Conservation (phyloP, 2,113 vertebrate species). For the Bothrops jararaca region DNA sequence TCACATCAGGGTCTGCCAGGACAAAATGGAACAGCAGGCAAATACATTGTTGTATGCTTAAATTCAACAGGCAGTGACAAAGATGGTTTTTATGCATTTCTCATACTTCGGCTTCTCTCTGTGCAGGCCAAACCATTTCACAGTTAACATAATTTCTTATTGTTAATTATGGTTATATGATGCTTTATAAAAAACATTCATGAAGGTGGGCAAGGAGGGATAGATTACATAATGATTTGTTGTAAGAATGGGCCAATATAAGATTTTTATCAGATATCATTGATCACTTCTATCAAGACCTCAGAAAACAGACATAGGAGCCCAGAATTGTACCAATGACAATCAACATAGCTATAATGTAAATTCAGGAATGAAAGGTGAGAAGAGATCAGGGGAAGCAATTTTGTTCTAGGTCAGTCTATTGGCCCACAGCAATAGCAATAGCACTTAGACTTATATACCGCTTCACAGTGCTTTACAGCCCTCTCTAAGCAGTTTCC, state of each 20-base stretch:
- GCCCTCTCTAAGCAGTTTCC: background rate
- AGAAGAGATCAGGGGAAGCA: background rate
- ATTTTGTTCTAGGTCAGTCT: background rate
- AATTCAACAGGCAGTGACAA: background rate
- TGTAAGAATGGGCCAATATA: background rate
- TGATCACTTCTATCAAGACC: background rate
- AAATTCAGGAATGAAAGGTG: background rate
- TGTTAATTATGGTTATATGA: background rate
- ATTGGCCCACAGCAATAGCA: background rate
- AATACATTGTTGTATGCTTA: background rate
- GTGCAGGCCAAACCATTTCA: background rate
- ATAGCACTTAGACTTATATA: background rate
- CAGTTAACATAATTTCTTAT: background rate
- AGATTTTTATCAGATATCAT: background rate
- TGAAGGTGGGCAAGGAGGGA: background rate
- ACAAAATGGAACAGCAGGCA: slow-evolving; percentile 11
- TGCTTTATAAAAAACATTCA: background rate
- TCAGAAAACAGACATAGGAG: background rate
- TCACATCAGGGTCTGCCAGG: background rate
- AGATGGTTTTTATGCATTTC: background rate
- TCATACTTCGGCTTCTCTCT: background rate
- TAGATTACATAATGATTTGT: background rate
- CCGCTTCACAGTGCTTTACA: background rate
- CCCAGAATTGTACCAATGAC: background rate
- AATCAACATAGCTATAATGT: background rate